These are phyloP conservation scores for Leptobrachium ailaonicum DNA, from an alignment of 2,113 vertebrate genomes.

Conservation along the genomic window DNA sequence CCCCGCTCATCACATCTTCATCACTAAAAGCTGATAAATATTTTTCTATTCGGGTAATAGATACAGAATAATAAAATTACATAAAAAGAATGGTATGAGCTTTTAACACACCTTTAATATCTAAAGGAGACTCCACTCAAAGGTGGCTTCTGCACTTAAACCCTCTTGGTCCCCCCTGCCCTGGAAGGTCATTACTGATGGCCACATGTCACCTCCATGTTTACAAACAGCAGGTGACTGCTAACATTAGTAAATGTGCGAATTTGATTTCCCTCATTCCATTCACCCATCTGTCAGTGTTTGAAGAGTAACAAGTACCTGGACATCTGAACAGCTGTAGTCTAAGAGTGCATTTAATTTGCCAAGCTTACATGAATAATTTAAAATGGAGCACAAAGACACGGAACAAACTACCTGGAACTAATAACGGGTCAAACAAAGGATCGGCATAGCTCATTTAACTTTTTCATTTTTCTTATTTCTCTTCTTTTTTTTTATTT, in stretches of 20 bases:
- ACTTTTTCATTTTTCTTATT: too few species aligned
- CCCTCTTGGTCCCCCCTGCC: slow-evolving; percentile 35
- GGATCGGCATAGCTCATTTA: background rate
- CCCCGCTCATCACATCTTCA: background rate
- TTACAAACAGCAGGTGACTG: slow-evolving; percentile 70
- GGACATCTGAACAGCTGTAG: background rate
- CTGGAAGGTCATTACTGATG: slow-evolving; percentile 69
- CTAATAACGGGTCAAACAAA: background rate
- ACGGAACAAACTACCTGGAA: background rate
- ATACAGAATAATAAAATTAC: background rate
- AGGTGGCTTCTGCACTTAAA: slow-evolving; percentile 41
- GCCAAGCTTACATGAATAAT: background rate
- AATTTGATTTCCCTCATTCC: slow-evolving; percentile 57
- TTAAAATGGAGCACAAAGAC: background rate
- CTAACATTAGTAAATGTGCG: slow-evolving; percentile 56
- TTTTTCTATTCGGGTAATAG: background rate
- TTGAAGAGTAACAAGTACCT: slow-evolving; percentile 42
- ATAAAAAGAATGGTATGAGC: background rate
- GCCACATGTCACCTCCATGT: slow-evolving; percentile 68
- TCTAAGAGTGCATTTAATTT: background rate
- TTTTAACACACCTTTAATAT: background rate
- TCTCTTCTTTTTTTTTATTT: too few species aligned
- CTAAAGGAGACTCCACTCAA: slow-evolving; percentile 6
- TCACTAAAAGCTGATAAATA: background rate
- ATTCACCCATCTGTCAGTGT: slow-evolving; percentile 65